These are phyloP conservation scores for Atopsyche davidsoni DNA, from an alignment of 1,140 invertebrate species.

Conservation along the genomic window DNA sequence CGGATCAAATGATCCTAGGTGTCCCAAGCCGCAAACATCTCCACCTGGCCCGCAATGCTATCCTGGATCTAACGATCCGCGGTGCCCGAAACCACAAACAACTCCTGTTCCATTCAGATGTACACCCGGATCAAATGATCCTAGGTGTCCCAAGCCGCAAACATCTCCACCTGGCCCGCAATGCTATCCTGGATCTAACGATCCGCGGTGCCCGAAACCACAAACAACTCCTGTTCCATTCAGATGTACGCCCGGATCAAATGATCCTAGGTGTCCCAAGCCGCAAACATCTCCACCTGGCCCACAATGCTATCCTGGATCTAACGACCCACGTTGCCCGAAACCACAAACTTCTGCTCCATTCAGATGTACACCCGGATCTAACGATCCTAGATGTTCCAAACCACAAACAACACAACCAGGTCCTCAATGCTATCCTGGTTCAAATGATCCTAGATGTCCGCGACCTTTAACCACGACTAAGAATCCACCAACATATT, in stretches of 20 bases:
- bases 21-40: constrained; percentile 32
- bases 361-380: constrained; percentile 33
- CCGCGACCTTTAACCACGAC: constrained; percentile 20
- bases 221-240: constrained; percentile 45
- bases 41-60: constrained; percentile 32
- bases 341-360: constrained; percentile 48
- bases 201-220: constrained; percentile 52
- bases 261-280: constrained; percentile 35
- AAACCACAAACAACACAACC: constrained; percentile 16
- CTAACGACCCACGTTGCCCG: constrained; percentile 50
- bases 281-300: constrained; percentile 32
- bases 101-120: constrained; percentile 42
- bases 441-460: constrained; percentile 34
- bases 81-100: constrained; percentile 49
- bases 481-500: constrained; percentile 29
- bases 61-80: constrained; percentile 45
- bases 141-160: constrained; percentile 33
- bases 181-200: constrained; percentile 37
- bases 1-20: constrained; percentile 35
- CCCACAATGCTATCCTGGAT: constrained; percentile 34
- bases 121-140: constrained; percentile 34
- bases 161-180: constrained; percentile 30
- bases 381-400: constrained; percentile 33
- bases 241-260: constrained; percentile 33
- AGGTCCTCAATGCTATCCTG: constrained; percentile 19